Evolutionary conservation across 2,797 vertebrate species (phyloP).

Genomic region (Enteromius unitaeniatus): DNA sequence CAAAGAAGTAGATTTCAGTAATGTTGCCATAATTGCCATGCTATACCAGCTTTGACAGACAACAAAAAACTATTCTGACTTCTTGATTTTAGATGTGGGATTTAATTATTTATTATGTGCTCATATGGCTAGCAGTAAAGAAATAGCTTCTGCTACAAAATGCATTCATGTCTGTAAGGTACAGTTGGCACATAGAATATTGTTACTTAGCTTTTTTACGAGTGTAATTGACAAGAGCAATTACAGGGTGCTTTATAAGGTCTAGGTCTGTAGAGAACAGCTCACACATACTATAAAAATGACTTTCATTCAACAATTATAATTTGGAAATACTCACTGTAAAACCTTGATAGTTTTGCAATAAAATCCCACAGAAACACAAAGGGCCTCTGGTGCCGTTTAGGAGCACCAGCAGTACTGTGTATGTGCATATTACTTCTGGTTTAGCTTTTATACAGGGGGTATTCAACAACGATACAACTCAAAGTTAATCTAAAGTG

Average conservation of each 20-base stretch:
- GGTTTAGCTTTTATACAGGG: slow-evolving; percentile 35
- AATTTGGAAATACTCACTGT: slow-evolving; percentile 54
- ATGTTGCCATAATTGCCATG: not conserved
- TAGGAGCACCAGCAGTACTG: slow-evolving; percentile 1
- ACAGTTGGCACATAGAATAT: slow-evolving; percentile 46
- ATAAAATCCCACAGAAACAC: slow-evolving; percentile 55
- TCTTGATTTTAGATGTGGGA: slow-evolving; percentile 16
- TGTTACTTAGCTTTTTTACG: slow-evolving; percentile 49
- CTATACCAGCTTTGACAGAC: slow-evolving; percentile 1
- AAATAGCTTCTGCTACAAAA: slow-evolving; percentile 40
- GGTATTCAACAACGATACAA: slow-evolving; percentile 30
- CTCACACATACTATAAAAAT: slow-evolving; percentile 38
- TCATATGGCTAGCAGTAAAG: slow-evolving; percentile 39
- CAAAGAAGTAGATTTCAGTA: slow-evolving; percentile 17
- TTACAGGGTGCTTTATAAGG: slow-evolving; percentile 50
- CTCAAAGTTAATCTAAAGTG: not conserved
- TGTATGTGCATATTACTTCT: slow-evolving; percentile 47
- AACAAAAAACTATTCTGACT: not conserved
- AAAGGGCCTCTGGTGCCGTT: slow-evolving; percentile 40
- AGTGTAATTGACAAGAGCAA: slow-evolving; percentile 54
- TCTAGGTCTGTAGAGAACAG: slow-evolving; percentile 28
- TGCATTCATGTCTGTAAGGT: slow-evolving; percentile 22
- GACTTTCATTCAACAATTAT: slow-evolving; percentile 52
- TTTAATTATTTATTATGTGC: slow-evolving; percentile 22
- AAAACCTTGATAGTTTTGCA: slow-evolving; percentile 45